Conservation (phyloP, 2,797 vertebrate species). For the Parambassis ranga region DNA sequence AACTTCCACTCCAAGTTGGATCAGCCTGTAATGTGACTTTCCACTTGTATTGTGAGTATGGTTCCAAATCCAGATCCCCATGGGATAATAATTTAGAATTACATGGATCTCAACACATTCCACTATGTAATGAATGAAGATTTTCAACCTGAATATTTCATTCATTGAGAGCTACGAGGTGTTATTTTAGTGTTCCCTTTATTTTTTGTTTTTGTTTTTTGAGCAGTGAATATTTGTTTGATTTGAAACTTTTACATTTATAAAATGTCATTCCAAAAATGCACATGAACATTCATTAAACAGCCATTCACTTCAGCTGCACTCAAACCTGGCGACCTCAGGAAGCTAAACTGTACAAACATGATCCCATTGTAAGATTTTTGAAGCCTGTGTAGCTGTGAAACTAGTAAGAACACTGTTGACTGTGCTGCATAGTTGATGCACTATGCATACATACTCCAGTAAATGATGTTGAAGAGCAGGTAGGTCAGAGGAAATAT, state of each 20-base stretch:
- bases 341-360: conserved; percentile 25
- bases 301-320: conserved; percentile 7
- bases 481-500: conserved; percentile 89
- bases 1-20: too few species aligned
- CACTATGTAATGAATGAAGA: too few species aligned
- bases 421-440: not conserved
- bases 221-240: not conserved
- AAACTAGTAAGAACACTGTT: not conserved
- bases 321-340: too few species aligned
- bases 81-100: too few species aligned
- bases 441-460: conserved; percentile 84
- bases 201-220: too few species aligned
- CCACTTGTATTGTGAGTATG: too few species aligned
- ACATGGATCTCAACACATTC: too few species aligned
- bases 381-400: not conserved
- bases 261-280: conserved; percentile 47
- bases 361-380: not conserved
- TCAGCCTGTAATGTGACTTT: too few species aligned
- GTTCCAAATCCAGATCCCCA: too few species aligned
- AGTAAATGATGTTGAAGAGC: conserved; percentile 92
- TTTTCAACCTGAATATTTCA: too few species aligned
- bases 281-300: conserved; percentile 4
- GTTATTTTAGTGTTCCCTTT: too few species aligned
- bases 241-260: conserved; percentile 27
- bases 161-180: too few species aligned